A percentile compares a stretch with the other conserved stretches of the same genome.
Evolutionary conservation across 2,888 invertebrate species (phyloP).

Genomic region (Drosophila antonietae): DNA sequence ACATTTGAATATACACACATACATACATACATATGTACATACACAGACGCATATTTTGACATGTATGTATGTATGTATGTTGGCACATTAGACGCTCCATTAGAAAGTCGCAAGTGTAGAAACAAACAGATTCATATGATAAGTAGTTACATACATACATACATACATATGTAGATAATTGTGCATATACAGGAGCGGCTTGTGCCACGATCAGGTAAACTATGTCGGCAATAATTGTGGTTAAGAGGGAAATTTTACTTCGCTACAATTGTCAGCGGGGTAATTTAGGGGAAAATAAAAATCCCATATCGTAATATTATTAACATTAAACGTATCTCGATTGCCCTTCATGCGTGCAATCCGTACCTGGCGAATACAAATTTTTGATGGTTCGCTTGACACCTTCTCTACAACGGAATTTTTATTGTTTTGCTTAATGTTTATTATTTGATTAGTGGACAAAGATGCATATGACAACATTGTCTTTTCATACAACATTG

Average conservation of each 20-base stretch:
- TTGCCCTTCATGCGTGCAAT: not conserved
- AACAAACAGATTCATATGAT: conserved; percentile 59
- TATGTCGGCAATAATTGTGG: not conserved
- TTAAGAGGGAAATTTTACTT: not conserved
- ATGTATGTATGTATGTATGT: conserved; percentile 6
- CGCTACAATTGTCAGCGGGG: not conserved
- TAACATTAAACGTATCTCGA: not conserved
- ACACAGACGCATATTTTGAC: not conserved
- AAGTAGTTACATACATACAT: conserved; percentile 29
- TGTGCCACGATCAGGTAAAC: not conserved
- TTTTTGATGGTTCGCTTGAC: conserved; percentile 25
- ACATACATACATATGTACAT: not conserved
- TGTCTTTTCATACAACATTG: conserved; percentile 10
- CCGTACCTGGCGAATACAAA: not conserved
- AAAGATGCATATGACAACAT: conserved; percentile 18
- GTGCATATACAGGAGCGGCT: conserved; percentile 21
- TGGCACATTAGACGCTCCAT: conserved; percentile 60
- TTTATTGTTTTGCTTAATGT: conserved; percentile 56
- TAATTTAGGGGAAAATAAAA: not conserved
- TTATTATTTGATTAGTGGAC: conserved; percentile 47
- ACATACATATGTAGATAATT: conserved; percentile 3
- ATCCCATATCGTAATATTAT: not conserved
- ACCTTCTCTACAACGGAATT: conserved; percentile 53
- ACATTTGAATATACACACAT: conserved; percentile 13
- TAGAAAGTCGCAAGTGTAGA: conserved; percentile 68